Percentiles rank a stretch among this genome's conserved stretches.
phyloP scores from a whole-genome alignment of 2,113 vertebrate genomes.

The Coturnix japonica region DNA sequence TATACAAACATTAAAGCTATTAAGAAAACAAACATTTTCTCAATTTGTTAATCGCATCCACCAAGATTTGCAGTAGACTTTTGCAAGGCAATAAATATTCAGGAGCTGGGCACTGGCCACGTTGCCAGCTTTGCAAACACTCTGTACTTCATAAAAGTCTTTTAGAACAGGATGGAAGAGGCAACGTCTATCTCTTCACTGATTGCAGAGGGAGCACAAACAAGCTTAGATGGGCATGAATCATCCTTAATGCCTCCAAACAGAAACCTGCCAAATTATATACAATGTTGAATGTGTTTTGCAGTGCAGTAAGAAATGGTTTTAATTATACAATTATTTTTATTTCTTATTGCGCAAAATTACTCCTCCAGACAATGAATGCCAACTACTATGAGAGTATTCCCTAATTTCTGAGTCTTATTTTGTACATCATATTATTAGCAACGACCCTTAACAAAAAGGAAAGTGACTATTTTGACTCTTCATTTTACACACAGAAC shows the following conservation, averaged over 20 bases:
- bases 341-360: conserved; percentile 2
- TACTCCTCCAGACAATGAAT: conserved; percentile 2
- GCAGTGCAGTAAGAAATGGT: not conserved
- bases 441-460: conserved; percentile 7
- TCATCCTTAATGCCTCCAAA: conserved; percentile 27
- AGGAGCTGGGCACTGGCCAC: not conserved
- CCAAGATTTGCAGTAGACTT: not conserved
- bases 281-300: conserved; percentile 7
- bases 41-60: not conserved
- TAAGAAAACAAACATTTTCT: not conserved
- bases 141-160: not conserved
- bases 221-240: not conserved
- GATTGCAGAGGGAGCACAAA: not conserved
- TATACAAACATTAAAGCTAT: conserved; percentile 16
- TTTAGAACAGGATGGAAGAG: not conserved
- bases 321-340: conserved; percentile 24
- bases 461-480: not conserved
- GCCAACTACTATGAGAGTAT: not conserved
- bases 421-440: not conserved
- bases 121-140: not conserved
- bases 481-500: not conserved
- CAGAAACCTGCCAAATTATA: conserved; percentile 33
- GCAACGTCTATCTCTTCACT: not conserved
- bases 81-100: not conserved
- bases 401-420: conserved; percentile 5